Conservation (phyloP, 2,113 vertebrate genomes). For the Choloepus hoffmanni region DNA sequence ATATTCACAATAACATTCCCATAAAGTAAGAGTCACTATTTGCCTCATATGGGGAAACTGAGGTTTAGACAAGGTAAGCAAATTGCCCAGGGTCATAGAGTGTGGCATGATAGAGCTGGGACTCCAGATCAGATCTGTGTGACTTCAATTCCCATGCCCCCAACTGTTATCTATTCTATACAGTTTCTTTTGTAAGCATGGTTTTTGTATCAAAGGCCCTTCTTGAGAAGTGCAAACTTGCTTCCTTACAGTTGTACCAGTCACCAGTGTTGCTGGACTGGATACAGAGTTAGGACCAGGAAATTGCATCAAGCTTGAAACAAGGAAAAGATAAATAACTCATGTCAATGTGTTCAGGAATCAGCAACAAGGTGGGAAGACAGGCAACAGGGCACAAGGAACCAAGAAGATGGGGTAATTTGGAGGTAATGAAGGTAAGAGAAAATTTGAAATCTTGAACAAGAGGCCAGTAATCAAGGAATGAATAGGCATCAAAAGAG, state of each 20-base stretch:
- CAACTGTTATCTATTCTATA: not conserved
- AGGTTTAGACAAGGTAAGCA: not conserved
- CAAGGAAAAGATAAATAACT: not conserved
- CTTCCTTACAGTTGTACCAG: not conserved
- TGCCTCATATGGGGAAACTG: not conserved
- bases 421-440: not conserved
- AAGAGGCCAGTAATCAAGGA: not conserved
- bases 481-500: not conserved
- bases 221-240: not conserved
- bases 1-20: not conserved
- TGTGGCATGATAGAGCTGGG: not conserved
- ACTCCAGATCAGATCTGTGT: not conserved
- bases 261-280: not conserved
- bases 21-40: not conserved
- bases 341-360: not conserved
- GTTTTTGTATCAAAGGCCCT: not conserved
- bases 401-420: not conserved
- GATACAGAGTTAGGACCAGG: not conserved
- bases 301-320: not conserved
- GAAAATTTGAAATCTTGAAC: not conserved
- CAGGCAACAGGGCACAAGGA: not conserved
- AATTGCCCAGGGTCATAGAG: not conserved
- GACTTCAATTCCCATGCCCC: not conserved
- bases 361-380: not conserved
- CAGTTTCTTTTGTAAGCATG: not conserved